These are phyloP conservation scores for Pinctada fucata DNA, from an alignment of 2,888 invertebrate species.

Conservation along the genomic window DNA sequence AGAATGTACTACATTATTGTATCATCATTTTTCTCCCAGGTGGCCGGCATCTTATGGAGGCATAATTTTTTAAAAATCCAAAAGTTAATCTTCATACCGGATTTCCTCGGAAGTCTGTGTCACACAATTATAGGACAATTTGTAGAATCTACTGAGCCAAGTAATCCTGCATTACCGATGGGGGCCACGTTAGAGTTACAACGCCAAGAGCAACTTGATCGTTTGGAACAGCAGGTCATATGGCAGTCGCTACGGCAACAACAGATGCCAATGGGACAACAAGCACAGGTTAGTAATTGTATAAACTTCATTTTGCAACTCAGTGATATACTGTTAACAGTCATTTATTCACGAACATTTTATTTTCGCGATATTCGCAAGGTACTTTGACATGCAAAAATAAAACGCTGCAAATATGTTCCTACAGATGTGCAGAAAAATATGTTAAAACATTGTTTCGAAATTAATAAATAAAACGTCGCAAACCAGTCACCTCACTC, in stretches of 20 bases:
- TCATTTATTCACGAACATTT: no score
- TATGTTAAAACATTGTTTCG: no score
- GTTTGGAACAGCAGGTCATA: conserved; percentile 78
- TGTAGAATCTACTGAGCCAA: conserved; percentile 76
- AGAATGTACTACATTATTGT: no score
- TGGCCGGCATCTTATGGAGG: conserved; percentile 77
- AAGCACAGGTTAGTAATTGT: conserved; percentile 46
- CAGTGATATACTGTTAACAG: no score
- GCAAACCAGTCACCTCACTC: no score
- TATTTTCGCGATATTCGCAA: no score
- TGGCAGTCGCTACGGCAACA: conserved; percentile 56
- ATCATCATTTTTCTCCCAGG: conserved; percentile 62
- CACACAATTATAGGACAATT: conserved; percentile 76
- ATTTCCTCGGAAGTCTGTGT: conserved; percentile 71
- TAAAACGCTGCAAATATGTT: no score
- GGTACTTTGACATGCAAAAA: no score
- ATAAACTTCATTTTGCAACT: no score
- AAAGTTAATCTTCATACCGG: conserved; percentile 76
- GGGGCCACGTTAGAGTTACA: conserved; percentile 80
- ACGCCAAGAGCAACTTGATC: conserved; percentile 78
- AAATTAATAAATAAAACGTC: no score
- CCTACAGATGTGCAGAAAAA: no score
- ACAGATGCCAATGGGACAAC: conserved; percentile 40
- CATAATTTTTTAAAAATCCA: conserved; percentile 77
- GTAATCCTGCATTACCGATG: conserved; percentile 74